These are phyloP conservation scores for Pteropus rufus DNA, from an alignment of 2,797 vertebrate genomes.

Conservation along the genomic window DNA sequence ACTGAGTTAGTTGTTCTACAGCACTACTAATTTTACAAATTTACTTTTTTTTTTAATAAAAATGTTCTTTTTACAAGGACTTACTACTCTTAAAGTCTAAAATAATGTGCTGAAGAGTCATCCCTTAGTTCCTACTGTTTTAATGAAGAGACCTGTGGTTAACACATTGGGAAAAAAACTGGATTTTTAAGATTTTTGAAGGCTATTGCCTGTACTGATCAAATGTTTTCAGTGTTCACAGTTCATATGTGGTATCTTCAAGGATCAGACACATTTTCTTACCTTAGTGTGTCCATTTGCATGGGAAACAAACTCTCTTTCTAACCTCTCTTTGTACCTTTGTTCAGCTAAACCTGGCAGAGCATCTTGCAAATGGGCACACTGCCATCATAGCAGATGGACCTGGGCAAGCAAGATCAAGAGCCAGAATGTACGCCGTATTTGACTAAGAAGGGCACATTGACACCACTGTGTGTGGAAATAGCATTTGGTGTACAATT, in stretches of 20 bases:
- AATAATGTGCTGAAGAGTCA: not conserved
- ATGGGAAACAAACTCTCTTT: not conserved
- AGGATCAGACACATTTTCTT: not conserved
- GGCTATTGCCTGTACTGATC: not conserved
- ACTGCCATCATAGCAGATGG: conserved; percentile 50
- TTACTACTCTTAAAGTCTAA: not conserved
- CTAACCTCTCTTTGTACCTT: not conserved
- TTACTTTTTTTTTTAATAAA: not conserved
- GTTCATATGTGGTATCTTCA: not conserved
- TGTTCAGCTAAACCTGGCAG: not conserved
- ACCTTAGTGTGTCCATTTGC: not conserved
- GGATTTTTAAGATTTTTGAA: not conserved
- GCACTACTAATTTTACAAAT: not conserved
- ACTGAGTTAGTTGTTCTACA: not conserved
- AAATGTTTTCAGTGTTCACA: not conserved
- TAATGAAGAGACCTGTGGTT: not conserved
- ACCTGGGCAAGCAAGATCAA: conserved; percentile 3
- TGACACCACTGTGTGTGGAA: not conserved
- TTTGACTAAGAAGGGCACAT: conserved; percentile 36
- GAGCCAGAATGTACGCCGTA: not conserved
- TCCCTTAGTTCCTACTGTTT: not conserved
- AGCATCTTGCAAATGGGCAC: conserved; percentile 28
- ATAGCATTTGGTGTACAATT: not conserved
- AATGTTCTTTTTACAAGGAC: not conserved
- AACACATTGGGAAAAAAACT: not conserved